Base-by-base conservation (phyloP, 1,140 invertebrate genomes). In the Pseudomyrmex gracilis region DNA sequence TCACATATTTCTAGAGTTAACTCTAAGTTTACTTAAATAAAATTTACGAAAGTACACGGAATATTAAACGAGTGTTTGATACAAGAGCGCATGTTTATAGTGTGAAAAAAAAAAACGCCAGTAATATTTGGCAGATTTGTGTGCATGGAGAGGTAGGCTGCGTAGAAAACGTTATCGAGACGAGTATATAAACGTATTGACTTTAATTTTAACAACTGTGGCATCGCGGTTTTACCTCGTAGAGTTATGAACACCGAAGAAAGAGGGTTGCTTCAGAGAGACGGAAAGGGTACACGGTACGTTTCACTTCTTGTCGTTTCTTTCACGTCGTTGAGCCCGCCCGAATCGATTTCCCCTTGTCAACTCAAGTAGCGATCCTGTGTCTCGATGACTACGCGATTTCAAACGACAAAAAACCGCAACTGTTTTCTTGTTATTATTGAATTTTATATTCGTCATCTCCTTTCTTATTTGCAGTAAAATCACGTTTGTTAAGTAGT, bases 271-370 rank as follows among this genome's bases (percentile, higher is more conserved):
- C 15, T 20, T 20, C 24, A 22, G 15, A 55, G 8, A 8, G 57
- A 20, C 2, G 24, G 51, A 47, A 15, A 43, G 24, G 17, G 4
- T 66, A 9, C 22, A 63, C 51, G 58, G 73, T 87, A 66, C 73
- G 70, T 87, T 87, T 64, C 82, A 84, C 61, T 80, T 84, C 34
- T 34, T 45, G 86, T 70, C 74, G 82, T 87, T 87, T 87, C 85
- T 87, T 73, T 64, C 85, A 82, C 86, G 76, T 87, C 87, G 80
- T 87, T 88, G 83, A 82, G 24, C 70, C 64, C 73, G 66, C 87
- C 74, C 82, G 71, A 85, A 88, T 88, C 87, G 84, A 87, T 87
- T 88, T 88, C 58, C 86, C 71, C 66, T 47, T 73, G 83, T 82
- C 86, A 71, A 68, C 51, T 70, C 63, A 20, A 78, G 51, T 78